Base-by-base conservation (phyloP, 2,113 vertebrate species). In the Chaenogobius annularis region DNA sequence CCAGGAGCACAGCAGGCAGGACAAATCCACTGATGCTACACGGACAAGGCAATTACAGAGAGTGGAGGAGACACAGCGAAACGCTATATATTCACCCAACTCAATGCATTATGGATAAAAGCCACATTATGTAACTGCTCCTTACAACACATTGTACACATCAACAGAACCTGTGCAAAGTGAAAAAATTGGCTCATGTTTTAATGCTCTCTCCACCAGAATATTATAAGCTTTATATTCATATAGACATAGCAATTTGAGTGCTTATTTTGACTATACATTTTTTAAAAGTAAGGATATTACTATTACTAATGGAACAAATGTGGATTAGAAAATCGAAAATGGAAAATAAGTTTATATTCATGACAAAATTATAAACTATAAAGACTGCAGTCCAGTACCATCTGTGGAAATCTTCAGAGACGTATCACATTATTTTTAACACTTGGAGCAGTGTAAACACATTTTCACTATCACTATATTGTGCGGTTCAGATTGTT, bases 11-110 rank as follows among this genome's bases (percentile, higher is more conserved):
- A 87, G 50, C 20, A 22, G 89, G 88, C 81, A 85, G 90, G 89
- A 91, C 85, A 84, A 83, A 92, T 91, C 72, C 26, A 43, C 43
- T 82, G 82, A 87, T 83, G 86, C 87, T 79, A 40, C 69, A 83
- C 78, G 90, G 90, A 71, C 78, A 26, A 83, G 90, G 86, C 84
- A 93, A 91, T 94, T 93, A 91, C 75, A 78, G 66, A 86, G 52
- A 91, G 64, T 73, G 66, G 64, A 81, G 70, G 71, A 87, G 73
- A 90, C 74, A 43, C 10, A 72, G 55, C 69, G 76, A 75, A 87
- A 81, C 72, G 74, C 46, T 63, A 73, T 85, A 83, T 9, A 83
- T 8, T 89, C 90, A 54, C 74, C 50, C 67, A 46, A 70, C 61
- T 63, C 61, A 43, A 40, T 63, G 61, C 35, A 63, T 63, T 63